Evolutionary conservation across 2,888 invertebrate species (phyloP), one percentile per base, ranked within the genome.

Genomic region (Lysandra coridon): DNA sequence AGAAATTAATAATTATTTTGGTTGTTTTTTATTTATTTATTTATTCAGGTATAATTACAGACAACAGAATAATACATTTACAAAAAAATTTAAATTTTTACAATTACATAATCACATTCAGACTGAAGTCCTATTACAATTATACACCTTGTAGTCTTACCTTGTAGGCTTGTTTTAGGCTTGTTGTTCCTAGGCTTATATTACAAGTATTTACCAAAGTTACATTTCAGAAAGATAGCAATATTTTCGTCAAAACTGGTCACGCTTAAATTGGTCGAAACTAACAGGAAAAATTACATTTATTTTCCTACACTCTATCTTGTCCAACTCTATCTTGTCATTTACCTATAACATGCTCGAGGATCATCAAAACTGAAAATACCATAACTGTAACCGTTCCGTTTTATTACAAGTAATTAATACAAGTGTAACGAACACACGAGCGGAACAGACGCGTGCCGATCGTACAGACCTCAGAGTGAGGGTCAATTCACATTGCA

Each of bases 361-460:
- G 49, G 49, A 6, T 10, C 49, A 62, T 62, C 23, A 62, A 62
- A 23, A 62, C 62, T 62, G 7, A 62, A 23, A n/a, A 23, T 62
- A 1, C 23, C 0, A 7, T 62, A 62, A 62, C 23, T 62, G 23
- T 62, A 62, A 62, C 62, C 6, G 62, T 23, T 23, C 62, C 17
- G 17, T 57, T 57, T 57, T n/a, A 23, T 62, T 23, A 62, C 62
- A 23, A 62, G 62, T 23, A 14, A 62, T 6, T 62, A 69, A 69
- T 30, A 30, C 30, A 33, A 69, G 14, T 69, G 69, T 69, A 85
- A 86, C 85, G 83, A 85, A 88, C 87, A 89, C 87, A 85, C 85
- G 87, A 86, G 87, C 88, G 88, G 82, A 86, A 85, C 87, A 85
- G 91, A 49, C 78, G 78, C 78, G 73, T 53, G 78, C 78, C 44